These are phyloP conservation scores for Apamea epomidion DNA, from an alignment of 2,888 invertebrate genomes.

Conservation along the genomic window DNA sequence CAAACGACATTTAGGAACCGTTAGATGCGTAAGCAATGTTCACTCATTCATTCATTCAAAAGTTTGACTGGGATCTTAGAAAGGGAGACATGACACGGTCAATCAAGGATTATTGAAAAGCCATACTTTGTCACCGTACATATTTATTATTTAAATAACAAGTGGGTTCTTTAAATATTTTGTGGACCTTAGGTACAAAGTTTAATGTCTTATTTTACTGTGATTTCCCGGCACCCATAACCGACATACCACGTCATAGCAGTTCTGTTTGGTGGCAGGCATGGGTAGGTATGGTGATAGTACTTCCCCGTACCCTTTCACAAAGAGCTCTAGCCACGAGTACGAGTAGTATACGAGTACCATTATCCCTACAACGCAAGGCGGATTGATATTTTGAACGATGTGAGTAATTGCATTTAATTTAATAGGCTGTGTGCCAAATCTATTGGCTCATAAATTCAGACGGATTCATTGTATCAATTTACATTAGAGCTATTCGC, in stretches of 20 bases:
- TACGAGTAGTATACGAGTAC: no score
- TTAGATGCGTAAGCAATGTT: constrained; percentile 52
- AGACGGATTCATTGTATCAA: no score
- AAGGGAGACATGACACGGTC: constrained; percentile 22
- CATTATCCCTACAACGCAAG: neutral
- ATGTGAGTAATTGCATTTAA: neutral
- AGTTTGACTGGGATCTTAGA: constrained; percentile 30
- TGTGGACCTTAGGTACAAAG: neutral
- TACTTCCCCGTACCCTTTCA: neutral
- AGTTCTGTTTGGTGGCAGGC: neutral
- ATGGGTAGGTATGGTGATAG: neutral
- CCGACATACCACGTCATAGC: neutral
- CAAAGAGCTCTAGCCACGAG: neutral
- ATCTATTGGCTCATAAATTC: neutral
- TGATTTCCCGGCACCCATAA: neutral
- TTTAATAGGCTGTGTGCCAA: neutral
- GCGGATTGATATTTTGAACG: neutral
- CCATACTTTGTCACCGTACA: neutral
- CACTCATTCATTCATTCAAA: constrained; percentile 56
- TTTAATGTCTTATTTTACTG: no score
- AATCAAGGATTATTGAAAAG: constrained; percentile 15
- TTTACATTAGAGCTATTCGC: neutral
- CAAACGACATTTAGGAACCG: constrained; percentile 47
- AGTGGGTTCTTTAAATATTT: neutral
- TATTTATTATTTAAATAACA: neutral